These are phyloP conservation scores for Syrista parreyssii DNA, from an alignment of 2,888 invertebrate genomes.

Conservation along the genomic window DNA sequence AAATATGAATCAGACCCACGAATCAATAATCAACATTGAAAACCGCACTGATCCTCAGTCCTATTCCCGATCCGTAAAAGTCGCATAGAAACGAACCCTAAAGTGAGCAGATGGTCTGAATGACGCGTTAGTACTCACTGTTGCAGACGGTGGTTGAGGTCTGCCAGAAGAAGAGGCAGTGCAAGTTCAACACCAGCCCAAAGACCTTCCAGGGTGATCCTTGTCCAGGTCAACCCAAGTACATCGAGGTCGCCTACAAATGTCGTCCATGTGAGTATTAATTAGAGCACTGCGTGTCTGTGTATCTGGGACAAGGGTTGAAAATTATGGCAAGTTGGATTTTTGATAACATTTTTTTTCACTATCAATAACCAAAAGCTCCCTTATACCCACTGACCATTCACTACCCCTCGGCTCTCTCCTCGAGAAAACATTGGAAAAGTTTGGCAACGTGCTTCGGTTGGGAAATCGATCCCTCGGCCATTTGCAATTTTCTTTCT, in stretches of 20 bases:
- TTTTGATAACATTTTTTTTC: not conserved
- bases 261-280: slow-evolving; percentile 93
- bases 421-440: not conserved
- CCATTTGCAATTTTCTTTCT: not conserved
- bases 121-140: slow-evolving; percentile 81
- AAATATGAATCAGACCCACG: not conserved
- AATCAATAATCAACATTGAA: not conserved
- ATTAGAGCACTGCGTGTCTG: not conserved
- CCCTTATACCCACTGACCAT: not conserved
- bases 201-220: slow-evolving; percentile 91
- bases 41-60: not conserved
- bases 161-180: slow-evolving; percentile 93
- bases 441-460: not conserved
- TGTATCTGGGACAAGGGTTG: not conserved
- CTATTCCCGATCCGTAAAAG: not conserved
- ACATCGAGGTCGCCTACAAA: slow-evolving; percentile 96
- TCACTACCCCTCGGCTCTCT: not conserved
- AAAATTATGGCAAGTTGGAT: not conserved
- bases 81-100: not conserved
- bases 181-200: slow-evolving; percentile 91
- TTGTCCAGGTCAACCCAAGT: slow-evolving; percentile 91
- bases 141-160: slow-evolving; percentile 94
- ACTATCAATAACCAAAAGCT: too few species aligned
- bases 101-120: slow-evolving; percentile 66
- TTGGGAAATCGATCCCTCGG: not conserved